Conservation (phyloP, 2,797 vertebrate species). For the Heterohyrax brucei region DNA sequence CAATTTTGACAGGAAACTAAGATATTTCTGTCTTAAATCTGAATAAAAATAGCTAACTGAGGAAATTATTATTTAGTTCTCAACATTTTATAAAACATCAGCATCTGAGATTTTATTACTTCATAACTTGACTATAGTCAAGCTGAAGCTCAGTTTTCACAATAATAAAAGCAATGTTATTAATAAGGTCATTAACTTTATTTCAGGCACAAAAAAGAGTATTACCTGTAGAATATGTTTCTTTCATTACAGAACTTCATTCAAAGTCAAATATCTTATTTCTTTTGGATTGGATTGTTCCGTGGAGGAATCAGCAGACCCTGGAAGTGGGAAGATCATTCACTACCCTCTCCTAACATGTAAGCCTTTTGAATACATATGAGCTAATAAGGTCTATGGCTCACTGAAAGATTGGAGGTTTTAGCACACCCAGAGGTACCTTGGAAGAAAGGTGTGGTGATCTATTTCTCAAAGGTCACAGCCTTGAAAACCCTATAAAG, state of each 20-base stretch:
- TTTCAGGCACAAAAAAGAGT: not conserved
- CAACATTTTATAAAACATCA: not conserved
- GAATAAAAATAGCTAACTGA: not conserved
- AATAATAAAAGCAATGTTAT: not conserved
- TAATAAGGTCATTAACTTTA: not conserved
- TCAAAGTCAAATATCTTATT: not conserved
- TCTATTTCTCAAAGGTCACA: not conserved
- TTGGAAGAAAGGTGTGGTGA: not conserved
- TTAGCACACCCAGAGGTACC: not conserved
- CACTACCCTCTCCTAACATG: fast-evolving
- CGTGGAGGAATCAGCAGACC: fast-evolving
- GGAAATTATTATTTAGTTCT: not conserved
- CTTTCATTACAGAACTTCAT: constrained; percentile 51
- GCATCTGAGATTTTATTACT: not conserved
- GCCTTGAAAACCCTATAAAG: not conserved
- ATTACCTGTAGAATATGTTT: not conserved
- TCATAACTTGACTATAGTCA: not conserved
- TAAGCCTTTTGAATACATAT: constrained; percentile 25
- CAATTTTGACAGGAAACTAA: not conserved
- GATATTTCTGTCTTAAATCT: not conserved
- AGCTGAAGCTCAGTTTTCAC: not conserved
- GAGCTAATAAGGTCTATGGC: not conserved
- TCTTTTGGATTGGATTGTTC: constrained; percentile 57
- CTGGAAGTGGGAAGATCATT: constrained; percentile 51
- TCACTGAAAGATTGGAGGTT: not conserved